Base-by-base conservation (phyloP, 2,797 vertebrate genomes). In the Anisognathus igniventris region DNA sequence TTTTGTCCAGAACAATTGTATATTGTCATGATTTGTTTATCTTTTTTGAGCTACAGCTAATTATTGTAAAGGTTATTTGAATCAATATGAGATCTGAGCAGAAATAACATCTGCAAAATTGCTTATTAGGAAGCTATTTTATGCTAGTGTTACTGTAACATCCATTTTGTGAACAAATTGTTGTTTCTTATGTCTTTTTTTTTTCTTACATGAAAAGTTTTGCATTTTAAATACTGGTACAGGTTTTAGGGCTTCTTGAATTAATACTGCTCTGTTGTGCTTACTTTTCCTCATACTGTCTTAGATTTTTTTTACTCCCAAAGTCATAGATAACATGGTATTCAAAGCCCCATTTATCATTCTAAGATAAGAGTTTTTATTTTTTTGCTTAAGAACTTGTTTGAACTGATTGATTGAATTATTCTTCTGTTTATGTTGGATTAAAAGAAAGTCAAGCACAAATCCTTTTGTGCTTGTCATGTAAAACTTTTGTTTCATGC, bases 1-100 rank as follows among this genome's bases (percentile, higher is more conserved):
- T 98, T 98, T 98, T 98, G 95, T 97, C 94, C 92, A 96, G 96
- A 98, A 98, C 97, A 98, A 98, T 98, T 98, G 96, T 97, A 95
- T 96, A 96, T 97, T 97, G 97, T 96, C 97, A 97, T 98, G 96
- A 98, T 98, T 97, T 97, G 94, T 97, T 98, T 98, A 98, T 98
- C 98, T 97, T 94, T 96, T 97, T 96, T 96, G 90, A 96, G 94
- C 94, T 95, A 86, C 68, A 83, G 88, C 87, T 97, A 93, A 96
- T 98, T 96, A 98, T 97, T 95, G 90, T 91, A 97, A 94, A 97
- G 97, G 97, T 97, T 97, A 97, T 96, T 95, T 96, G 95, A 97
- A 97, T 96, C 95, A 92, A 91, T 96, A 86, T 0, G 60, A 88
- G 84, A 82, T 95, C 87, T 81, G 93, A 94, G 93, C 91, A 97